These are phyloP conservation scores for Bagarius yarrelli DNA, from an alignment of 2,113 vertebrate species.

Conservation along the genomic window DNA sequence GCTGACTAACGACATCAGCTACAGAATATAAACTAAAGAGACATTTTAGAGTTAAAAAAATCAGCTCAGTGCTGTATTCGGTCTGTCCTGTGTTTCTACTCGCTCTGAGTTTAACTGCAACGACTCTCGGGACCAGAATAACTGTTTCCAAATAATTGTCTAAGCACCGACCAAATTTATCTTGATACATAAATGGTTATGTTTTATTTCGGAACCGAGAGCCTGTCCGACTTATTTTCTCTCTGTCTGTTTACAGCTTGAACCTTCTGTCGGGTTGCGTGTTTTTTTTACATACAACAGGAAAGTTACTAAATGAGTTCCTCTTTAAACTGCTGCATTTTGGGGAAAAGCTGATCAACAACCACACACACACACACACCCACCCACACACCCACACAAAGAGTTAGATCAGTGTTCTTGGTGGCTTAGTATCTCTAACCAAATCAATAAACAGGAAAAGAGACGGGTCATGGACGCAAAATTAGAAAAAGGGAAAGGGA, in stretches of 20 bases:
- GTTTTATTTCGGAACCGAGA: background rate
- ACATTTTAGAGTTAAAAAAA: background rate
- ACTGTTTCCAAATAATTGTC: conserved; percentile 18
- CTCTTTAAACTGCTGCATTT: conserved; percentile 2
- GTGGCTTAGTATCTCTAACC: conserved; percentile 62
- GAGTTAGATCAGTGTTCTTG: conserved; percentile 50
- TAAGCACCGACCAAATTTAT: conserved; percentile 35
- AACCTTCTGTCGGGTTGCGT: background rate
- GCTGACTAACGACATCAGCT: background rate
- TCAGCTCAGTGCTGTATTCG: background rate
- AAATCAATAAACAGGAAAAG: conserved; percentile 63
- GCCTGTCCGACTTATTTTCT: background rate
- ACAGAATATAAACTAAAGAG: background rate
- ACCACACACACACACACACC: conserved; percentile 5
- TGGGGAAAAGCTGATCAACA: background rate
- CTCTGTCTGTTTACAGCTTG: background rate
- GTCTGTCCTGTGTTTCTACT: background rate
- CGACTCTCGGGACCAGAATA: conserved; percentile 31
- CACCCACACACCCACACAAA: background rate
- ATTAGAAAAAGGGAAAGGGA: conserved; percentile 53
- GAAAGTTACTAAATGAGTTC: conserved; percentile 7
- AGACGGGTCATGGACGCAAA: conserved; percentile 62
- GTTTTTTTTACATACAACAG: background rate
- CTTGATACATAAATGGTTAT: conserved; percentile 33
- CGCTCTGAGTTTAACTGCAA: background rate